Evolutionary conservation across 2,797 vertebrate species (phyloP), one percentile per base, ranked within the genome.

Genomic region (Crenichthys baileyi): DNA sequence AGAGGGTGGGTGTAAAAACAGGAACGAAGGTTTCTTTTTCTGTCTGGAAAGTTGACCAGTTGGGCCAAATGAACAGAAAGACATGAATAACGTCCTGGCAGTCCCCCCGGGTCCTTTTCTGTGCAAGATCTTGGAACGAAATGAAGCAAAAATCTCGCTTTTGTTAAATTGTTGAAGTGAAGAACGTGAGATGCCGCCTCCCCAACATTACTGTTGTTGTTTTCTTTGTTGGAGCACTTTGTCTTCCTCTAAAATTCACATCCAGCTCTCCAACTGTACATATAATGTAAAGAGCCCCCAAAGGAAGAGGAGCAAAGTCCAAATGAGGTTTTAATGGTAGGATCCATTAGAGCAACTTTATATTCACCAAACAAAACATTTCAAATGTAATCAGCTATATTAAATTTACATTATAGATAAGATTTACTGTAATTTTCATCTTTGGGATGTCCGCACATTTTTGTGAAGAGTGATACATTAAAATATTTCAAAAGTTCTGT

Each of bases 31-130:
- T 90, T 90, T 92, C 85, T 90, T 81, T 89, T 83, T 90, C 88
- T 94, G 95, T 95, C 93, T 91, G 83, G 88, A 94, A 90, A 90
- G 88, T 93, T 94, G 92, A 94, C 93, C 81, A 88, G 93, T 93
- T 80, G 75, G 95, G 96, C 95, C 90, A 96, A 96, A 96, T 95
- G 93, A 96, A 95, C 61, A 92, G 88, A 94, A 96, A 96, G 94
- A 95, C 96, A 96, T 96, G 91, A 90, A 94, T 91, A 90, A 92
- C 72, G 87, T 92, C 83, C 86, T 87, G 79, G 90, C 87, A 87
- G 88, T 88, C 83, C 80, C 90, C 78, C 90, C 81, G 75, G 0
- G 67, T 85, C 75, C 83, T 77, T 87, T 92, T 93, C 89, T 91
- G 82, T 89, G 78, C 2, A 24, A 88, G 90, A 90, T 89, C 90